Percentiles rank a stretch among this genome's conserved stretches.
Conservation (phyloP, 1,140 invertebrate genomes). For the Thaumatotibia leucotreta region DNA sequence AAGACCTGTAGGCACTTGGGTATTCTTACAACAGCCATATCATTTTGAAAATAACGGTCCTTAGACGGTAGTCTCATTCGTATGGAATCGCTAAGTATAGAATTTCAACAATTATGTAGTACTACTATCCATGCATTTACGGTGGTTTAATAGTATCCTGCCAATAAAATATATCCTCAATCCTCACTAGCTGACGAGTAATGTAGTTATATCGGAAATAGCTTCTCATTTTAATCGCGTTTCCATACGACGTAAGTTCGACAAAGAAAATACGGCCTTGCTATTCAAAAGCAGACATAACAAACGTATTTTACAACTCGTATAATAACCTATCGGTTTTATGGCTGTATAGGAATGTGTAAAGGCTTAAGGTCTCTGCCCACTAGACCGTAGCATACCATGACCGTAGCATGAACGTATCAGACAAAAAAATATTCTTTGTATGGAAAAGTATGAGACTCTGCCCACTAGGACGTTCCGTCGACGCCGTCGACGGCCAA, state of each 20-base stretch:
- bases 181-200: background rate
- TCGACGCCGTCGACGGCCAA: too few relatives aligned
- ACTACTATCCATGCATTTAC: background rate
- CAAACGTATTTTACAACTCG: background rate
- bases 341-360: background rate
- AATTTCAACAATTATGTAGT: too few relatives aligned
- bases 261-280: background rate
- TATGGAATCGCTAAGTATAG: too few relatives aligned
- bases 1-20: too few relatives aligned
- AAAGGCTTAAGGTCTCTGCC: background rate
- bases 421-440: too few relatives aligned
- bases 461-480: too few relatives aligned
- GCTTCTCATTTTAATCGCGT: background rate
- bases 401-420: background rate
- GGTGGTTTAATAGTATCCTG: background rate
- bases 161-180: constrained; percentile 1
- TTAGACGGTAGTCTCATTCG: too few relatives aligned
- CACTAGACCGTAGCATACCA: background rate
- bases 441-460: too few relatives aligned
- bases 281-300: background rate
- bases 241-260: background rate
- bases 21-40: too few relatives aligned
- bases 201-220: background rate
- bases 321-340: background rate
- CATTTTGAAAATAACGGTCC: too few relatives aligned